Evolutionary conservation across 2,113 vertebrate genomes (phyloP), one percentile per base, ranked within the genome.

Genomic region (Ptychochromis oligacanthus): DNA sequence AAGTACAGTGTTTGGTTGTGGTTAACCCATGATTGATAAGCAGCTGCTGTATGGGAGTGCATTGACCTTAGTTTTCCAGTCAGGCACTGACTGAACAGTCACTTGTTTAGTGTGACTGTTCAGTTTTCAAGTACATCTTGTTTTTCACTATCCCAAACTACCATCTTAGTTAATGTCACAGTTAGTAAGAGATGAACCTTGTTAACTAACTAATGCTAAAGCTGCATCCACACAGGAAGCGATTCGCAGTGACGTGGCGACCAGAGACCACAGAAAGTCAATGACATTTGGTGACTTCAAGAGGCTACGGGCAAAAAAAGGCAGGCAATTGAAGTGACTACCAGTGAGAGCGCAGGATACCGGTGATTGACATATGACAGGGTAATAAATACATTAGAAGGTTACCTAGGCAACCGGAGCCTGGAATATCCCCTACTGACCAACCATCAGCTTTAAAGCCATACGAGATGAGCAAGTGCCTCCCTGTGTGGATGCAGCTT

Each of bases 231-330:
- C 8, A 10, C 38, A 38, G 11, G 40, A 43, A 43, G 10, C 1
- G 3, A 43, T 43, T 43, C 4, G 0, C 24, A 0, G 40, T 2
- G 0, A 28, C 26, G 15, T 49, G 2, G 24, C 40, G 46, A 65
- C 14, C n/a, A 43, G 15, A 65, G 38, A 38, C 38, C 38, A 9
- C 10, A 38, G 62, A 65, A 65, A 65, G 43, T 65, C 62, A 43
- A 43, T 43, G 38, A n/a, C 13, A 65, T 24, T 67, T 26, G 22
- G 46, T 15, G 8, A 67, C 64, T 28, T 67, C 26, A 9, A 67
- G 64, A 1, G 38, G 10, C 38, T 38, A 11, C 8, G 38, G 8
- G 38, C 10, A 9, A 38, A 38, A 38, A 38, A 36, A 38, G 40
- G 64, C 24, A 28, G 49, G 15, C 24, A 24, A 18, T 7, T 49